Conservation (phyloP, 2,888 invertebrate species). For the Chirona hameri region DNA sequence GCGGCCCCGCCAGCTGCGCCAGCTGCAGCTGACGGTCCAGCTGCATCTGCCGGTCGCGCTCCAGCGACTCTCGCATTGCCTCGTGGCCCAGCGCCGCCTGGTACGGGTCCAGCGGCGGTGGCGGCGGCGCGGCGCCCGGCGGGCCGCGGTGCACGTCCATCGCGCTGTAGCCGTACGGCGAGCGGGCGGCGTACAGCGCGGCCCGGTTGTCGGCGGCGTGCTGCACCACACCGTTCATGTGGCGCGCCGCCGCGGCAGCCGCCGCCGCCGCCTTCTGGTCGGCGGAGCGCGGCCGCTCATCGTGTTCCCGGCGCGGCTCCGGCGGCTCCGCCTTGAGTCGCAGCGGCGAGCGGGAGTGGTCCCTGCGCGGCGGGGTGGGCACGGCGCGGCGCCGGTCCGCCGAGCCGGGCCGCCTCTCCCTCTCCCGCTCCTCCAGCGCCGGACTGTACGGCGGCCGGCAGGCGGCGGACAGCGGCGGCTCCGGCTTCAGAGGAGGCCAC, state of each 20-base stretch:
- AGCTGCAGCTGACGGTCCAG: neutral
- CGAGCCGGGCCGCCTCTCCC: neutral
- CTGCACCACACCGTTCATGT: neutral
- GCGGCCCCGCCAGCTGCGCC: neutral
- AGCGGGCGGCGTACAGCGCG: neutral
- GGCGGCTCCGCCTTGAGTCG: neutral
- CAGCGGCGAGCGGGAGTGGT: constrained; percentile 34
- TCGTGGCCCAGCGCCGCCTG: neutral
- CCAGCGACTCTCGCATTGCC: neutral
- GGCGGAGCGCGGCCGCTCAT: neutral
- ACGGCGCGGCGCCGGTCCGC: neutral
- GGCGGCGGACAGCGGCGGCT: constrained; percentile 27
- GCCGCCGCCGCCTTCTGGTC: neutral
- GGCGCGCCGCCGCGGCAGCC: neutral
- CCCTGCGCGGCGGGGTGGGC: constrained; percentile 30
- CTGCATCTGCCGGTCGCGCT: neutral
- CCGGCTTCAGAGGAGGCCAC: constrained; percentile 27
- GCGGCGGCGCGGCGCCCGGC: neutral
- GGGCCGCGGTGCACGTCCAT: neutral
- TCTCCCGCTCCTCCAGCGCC: neutral
- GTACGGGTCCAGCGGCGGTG: neutral
- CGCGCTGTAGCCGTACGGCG: neutral
- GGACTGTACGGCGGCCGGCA: neutral
- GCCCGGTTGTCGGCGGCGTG: neutral
- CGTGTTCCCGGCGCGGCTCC: neutral